Evolutionary conservation across 1,140 invertebrate species (phyloP).

Genomic region (Propsilocerus akamusi): DNA sequence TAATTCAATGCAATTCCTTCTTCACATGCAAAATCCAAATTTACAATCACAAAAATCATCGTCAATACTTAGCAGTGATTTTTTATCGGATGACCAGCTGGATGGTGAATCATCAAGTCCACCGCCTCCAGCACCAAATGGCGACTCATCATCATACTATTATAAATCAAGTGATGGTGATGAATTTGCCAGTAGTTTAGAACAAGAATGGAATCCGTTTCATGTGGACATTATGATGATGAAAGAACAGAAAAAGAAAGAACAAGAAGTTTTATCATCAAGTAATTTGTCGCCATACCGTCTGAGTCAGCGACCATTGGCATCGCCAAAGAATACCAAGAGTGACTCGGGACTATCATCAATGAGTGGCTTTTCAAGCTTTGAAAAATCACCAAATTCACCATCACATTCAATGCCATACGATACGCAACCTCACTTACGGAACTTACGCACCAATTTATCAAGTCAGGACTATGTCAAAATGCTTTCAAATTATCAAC

Average conservation of each 20-base stretch:
- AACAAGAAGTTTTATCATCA: background rate
- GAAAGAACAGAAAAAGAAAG: conserved; percentile 5
- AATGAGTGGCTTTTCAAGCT: conserved; percentile 66
- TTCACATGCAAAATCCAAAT: conserved; percentile 21
- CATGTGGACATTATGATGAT: conserved; percentile 8
- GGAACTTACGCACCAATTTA: background rate
- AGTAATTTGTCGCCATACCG: background rate
- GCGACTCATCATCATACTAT: conserved; percentile 13
- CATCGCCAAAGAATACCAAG: conserved; percentile 52
- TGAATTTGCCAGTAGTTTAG: background rate
- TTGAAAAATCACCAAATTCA: conserved; percentile 65
- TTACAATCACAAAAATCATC: conserved; percentile 7
- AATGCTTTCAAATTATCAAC: conserved; percentile 11
- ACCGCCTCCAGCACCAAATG: conserved; percentile 55
- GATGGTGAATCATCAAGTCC: conserved; percentile 37
- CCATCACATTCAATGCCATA: conserved; percentile 19
- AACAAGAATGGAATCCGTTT: conserved; percentile 10
- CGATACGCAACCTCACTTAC: background rate
- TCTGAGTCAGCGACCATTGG: background rate
- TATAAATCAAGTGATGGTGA: conserved; percentile 10
- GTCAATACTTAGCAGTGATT: conserved; percentile 8
- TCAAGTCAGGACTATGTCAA: conserved; percentile 13
- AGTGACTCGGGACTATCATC: conserved; percentile 68
- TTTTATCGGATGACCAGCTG: conserved; percentile 10
- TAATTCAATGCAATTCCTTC: conserved; percentile 21